phyloP scores from a whole-genome alignment of 2,888 invertebrate genomes.

The Hypselothyrea guttata region DNA sequence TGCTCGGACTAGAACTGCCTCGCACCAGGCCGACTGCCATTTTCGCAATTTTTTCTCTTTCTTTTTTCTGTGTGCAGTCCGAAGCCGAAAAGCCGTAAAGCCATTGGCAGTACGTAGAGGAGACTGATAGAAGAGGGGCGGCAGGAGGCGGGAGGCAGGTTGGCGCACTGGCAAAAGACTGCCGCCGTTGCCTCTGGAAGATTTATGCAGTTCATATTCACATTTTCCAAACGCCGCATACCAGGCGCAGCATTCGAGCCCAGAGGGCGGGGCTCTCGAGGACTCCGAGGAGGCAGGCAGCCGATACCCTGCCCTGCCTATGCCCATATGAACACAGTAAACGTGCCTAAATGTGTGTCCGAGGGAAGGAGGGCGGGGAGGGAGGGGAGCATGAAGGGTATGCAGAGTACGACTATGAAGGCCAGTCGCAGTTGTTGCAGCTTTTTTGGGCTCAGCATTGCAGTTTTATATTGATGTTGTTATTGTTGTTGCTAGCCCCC shows the following conservation, averaged over 20 bases:
- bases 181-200: slow-evolving; percentile 76
- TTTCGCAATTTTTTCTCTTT: slow-evolving; percentile 20
- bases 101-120: slow-evolving; percentile 34
- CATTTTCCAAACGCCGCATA: slow-evolving; percentile 78
- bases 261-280: slow-evolving; percentile 10
- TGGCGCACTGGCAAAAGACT: slow-evolving; percentile 68
- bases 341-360: slow-evolving; percentile 46
- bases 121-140: background rate
- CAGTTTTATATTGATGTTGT: slow-evolving; percentile 45
- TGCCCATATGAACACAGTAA: slow-evolving; percentile 44
- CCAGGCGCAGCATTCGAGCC: slow-evolving; percentile 72
- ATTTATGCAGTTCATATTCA: slow-evolving; percentile 82
- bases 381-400: background rate
- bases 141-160: slow-evolving; percentile 1
- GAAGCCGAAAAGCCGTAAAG: slow-evolving; percentile 77
- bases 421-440: slow-evolving; percentile 65
- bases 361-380: slow-evolving; percentile 16
- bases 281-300: slow-evolving; percentile 30
- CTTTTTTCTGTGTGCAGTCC: slow-evolving; percentile 34
- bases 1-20: slow-evolving; percentile 57
- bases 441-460: slow-evolving; percentile 70
- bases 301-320: slow-evolving; percentile 28
- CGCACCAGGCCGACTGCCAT: slow-evolving; percentile 50
- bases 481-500: slow-evolving; percentile 31
- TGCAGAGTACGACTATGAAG: slow-evolving; percentile 23